Conservation (phyloP, 2,797 vertebrate genomes). For the Hafferia zeledoni region DNA sequence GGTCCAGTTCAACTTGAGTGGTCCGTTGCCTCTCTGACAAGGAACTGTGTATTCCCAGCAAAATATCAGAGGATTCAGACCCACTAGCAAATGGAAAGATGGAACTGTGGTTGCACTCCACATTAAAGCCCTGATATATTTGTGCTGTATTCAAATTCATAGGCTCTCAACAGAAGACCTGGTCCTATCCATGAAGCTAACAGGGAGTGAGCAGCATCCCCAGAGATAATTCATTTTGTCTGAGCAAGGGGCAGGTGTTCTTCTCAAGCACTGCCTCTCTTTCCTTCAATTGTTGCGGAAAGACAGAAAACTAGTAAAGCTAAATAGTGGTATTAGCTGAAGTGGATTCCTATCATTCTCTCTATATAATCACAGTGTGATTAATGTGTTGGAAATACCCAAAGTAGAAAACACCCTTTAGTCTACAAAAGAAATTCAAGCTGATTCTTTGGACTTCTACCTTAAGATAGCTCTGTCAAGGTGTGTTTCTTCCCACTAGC, state of each 20-base stretch:
- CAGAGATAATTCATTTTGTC: neutral
- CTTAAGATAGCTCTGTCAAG: neutral
- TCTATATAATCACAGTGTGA: neutral
- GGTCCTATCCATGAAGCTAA: neutral
- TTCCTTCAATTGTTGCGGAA: neutral
- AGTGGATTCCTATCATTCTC: neutral
- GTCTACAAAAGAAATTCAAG: neutral
- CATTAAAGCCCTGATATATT: neutral
- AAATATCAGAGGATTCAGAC: neutral
- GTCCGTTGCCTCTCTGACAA: neutral
- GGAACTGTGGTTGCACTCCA: rapidly evolving
- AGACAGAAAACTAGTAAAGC: neutral
- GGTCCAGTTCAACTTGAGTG: neutral
- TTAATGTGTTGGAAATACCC: neutral
- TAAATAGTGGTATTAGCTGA: neutral
- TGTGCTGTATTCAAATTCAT: neutral
- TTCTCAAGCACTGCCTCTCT: neutral
- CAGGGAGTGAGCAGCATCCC: neutral
- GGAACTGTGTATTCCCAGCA: neutral
- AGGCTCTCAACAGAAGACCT: neutral
- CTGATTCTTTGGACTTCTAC: neutral
- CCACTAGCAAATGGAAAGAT: neutral
- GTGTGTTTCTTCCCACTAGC: neutral
- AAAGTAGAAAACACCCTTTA: neutral
- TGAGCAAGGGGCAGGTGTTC: neutral